Evolutionary conservation across 1,140 invertebrate genomes (phyloP), one percentile per base, ranked within the genome.

Genomic region (Zaprionus tsacasi): DNA sequence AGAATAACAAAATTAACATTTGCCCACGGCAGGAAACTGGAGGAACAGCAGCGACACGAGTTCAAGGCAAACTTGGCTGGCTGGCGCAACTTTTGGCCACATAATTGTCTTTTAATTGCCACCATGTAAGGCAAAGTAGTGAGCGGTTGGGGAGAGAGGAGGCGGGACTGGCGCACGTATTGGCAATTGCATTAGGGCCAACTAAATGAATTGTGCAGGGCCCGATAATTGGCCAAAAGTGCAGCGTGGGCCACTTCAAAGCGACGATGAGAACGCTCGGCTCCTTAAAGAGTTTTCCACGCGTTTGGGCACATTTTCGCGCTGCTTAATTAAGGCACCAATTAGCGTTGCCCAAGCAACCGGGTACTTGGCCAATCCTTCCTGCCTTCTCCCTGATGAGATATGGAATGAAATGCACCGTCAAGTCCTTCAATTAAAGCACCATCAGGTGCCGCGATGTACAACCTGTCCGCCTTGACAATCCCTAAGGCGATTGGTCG

Each of bases 21-120:
- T 48, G 15, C 13, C 33, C 15, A 12, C 15, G 27, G 27, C 17
- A 50, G 11, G n/a, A 36, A 36, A 70, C n/a, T 6, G 45, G 10
- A 30, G 17, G 17, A 30, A 11, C 12, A 17, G 38, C n/a, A 15
- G 6, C 36, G 33, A 71, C n/a, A 15, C n/a, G 40, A 57, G 60
- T 71, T 71, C 27, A 36, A 63, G 60, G 64, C 61, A 60, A 79
- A 81, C 55, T 70, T 72, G 55, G 40, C 13, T 40, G 13, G 70
- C 52, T 70, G 81, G 81, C 68, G 45, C 11, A 85, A 82, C 68
- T 82, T 82, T 83, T 75, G 63, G 50, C 66, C 71, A 68, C 82
- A 77, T 82, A 87, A 86, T 87, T 82, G 80, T 78, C 65, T 81
- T 81, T 83, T 83, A 83, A 83, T 85, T 85, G 67, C 54, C 12